Conservation (phyloP, 2,888 invertebrate species). For the Callimorpha dominula region DNA sequence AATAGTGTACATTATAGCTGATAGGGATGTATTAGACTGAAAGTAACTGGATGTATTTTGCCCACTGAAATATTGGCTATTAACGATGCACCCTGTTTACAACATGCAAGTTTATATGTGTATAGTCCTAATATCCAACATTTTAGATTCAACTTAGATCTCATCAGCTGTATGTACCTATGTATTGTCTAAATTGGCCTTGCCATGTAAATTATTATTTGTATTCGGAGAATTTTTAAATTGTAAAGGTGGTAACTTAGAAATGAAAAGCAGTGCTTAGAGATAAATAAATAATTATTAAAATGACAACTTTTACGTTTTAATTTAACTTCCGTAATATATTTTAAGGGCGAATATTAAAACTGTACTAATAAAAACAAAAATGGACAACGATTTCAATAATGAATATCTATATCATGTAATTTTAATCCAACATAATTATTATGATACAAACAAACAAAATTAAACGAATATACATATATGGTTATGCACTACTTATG, state of each 20-base stretch:
- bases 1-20: constrained; percentile 39
- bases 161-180: constrained; percentile 45
- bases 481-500: neutral
- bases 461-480: neutral
- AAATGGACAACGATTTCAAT: neutral
- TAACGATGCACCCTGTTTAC: constrained; percentile 11
- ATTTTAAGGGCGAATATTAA: neutral
- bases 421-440: constrained; percentile 10
- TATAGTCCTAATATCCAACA: neutral
- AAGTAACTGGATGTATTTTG: constrained; percentile 15
- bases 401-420: neutral
- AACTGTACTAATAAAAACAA: neutral
- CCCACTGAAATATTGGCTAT: constrained; percentile 23
- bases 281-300: constrained; percentile 72
- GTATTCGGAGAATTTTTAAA: constrained; percentile 63
- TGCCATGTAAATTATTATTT: constrained; percentile 72
- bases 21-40: constrained; percentile 46
- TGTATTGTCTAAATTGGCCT: constrained; percentile 70
- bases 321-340: constrained; percentile 23
- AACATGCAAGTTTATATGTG: neutral
- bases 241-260: constrained; percentile 74
- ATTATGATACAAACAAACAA: neutral
- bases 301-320: constrained; percentile 39
- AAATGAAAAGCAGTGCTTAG: constrained; percentile 81
- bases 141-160: constrained; percentile 23